Evolutionary conservation across 2,113 vertebrate genomes (phyloP).

Genomic region (Equus przewalskii): DNA sequence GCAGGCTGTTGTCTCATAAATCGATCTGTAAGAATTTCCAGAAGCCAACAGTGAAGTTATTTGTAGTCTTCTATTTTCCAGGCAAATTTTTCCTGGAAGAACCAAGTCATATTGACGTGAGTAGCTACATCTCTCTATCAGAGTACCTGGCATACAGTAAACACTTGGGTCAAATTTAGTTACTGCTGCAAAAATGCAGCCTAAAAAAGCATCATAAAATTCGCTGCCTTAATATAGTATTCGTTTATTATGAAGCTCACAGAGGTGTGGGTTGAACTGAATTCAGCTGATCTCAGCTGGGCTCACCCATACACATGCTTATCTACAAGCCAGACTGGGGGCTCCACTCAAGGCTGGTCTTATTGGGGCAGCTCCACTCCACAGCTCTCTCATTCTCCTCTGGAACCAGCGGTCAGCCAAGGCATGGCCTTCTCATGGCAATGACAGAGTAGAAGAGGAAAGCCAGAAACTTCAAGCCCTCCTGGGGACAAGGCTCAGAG

Average conservation of each 20-base stretch:
- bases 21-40: background rate
- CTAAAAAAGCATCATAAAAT: background rate
- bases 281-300: background rate
- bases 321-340: background rate
- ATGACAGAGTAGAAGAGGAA: background rate
- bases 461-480: background rate
- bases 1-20: background rate
- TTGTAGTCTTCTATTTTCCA: background rate
- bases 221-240: background rate
- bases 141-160: background rate
- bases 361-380: background rate
- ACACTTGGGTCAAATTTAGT: background rate
- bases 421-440: background rate
- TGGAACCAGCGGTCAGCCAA: background rate
- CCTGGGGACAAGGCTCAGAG: background rate
- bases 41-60: background rate
- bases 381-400: background rate
- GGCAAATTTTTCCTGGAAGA: background rate
- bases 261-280: background rate
- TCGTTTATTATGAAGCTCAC: background rate
- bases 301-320: background rate
- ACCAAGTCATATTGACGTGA: background rate
- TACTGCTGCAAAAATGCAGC: background rate
- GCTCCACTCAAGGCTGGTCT: background rate
- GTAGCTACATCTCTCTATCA: background rate